These are phyloP conservation scores for Calameuta pallipes DNA, from an alignment of 2,888 invertebrate genomes.

Conservation along the genomic window DNA sequence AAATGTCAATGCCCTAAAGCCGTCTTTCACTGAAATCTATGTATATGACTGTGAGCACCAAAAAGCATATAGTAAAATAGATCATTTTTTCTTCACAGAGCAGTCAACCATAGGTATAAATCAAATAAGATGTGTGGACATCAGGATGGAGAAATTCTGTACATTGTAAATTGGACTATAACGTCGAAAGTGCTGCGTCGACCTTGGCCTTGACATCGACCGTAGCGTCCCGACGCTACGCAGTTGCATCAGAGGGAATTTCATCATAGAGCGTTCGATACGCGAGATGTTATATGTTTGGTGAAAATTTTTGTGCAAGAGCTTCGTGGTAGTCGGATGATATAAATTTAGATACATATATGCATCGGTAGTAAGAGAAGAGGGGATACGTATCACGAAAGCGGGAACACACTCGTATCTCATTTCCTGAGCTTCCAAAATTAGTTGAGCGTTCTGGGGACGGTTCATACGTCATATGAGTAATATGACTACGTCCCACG, in stretches of 20 bases:
- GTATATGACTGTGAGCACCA: not conserved
- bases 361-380: not conserved
- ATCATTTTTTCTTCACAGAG: not conserved
- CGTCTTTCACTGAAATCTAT: not conserved
- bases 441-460: not conserved
- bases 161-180: constrained; percentile 16
- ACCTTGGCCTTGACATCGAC: constrained; percentile 63
- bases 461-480: not conserved
- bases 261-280: constrained; percentile 37
- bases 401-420: not conserved
- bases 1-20: not conserved
- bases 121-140: not conserved
- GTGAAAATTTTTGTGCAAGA: not conserved
- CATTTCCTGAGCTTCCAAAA: not conserved
- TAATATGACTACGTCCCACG: not conserved
- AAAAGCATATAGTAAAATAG: not conserved
- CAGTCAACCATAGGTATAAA: not conserved
- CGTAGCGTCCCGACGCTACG: constrained; percentile 61
- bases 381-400: not conserved
- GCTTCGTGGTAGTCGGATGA: not conserved
- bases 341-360: no score
- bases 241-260: constrained; percentile 56
- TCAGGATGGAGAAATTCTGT: not conserved
- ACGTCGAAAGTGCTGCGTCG: constrained; percentile 21
- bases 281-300: constrained; percentile 15